phyloP scores from a whole-genome alignment of 2,888 invertebrate genomes.

The Geotrupes spiniger region DNA sequence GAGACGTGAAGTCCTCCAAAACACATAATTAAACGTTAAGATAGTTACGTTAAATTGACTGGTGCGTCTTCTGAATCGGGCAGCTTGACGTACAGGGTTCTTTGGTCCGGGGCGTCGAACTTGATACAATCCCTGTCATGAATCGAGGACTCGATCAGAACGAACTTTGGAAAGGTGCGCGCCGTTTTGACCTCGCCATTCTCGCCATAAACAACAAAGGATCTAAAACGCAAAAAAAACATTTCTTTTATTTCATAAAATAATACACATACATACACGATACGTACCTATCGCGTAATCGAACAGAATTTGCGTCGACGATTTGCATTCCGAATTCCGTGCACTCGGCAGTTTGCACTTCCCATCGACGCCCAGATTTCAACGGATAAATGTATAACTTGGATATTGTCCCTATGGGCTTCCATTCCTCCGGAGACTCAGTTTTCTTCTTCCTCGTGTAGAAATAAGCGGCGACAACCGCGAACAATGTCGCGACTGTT shows the following conservation, averaged over 20 bases:
- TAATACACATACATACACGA: too few relatives aligned
- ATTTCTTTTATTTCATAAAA: too few relatives aligned
- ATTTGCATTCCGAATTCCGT: slow-evolving; percentile 3
- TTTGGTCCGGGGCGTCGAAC: slow-evolving; percentile 52
- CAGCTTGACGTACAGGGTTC: slow-evolving; percentile 47
- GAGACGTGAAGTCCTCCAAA: background rate
- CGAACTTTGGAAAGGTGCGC: slow-evolving; percentile 49
- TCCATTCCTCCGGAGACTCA: slow-evolving; percentile 32
- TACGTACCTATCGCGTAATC: slow-evolving; percentile 29
- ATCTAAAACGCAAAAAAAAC: too few relatives aligned
- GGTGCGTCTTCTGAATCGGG: slow-evolving; percentile 33
- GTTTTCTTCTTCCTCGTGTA: background rate
- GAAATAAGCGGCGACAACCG: background rate
- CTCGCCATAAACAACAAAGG: slow-evolving; percentile 26
- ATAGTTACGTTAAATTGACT: background rate
- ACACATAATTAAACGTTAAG: too few relatives aligned
- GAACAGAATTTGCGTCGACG: slow-evolving; percentile 20
- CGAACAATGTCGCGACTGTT: background rate
- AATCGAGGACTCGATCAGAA: slow-evolving; percentile 48
- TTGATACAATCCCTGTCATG: slow-evolving; percentile 47
- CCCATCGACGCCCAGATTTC: slow-evolving; percentile 45
- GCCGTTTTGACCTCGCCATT: slow-evolving; percentile 29
- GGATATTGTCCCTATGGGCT: slow-evolving; percentile 40
- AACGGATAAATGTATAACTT: slow-evolving; percentile 44
- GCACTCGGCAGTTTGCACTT: slow-evolving; percentile 37